A percentile compares a stretch with the other conserved stretches of the same genome.
Evolutionary conservation across 2,888 invertebrate genomes (phyloP).

Genomic region (Eupithecia dodoneata): DNA sequence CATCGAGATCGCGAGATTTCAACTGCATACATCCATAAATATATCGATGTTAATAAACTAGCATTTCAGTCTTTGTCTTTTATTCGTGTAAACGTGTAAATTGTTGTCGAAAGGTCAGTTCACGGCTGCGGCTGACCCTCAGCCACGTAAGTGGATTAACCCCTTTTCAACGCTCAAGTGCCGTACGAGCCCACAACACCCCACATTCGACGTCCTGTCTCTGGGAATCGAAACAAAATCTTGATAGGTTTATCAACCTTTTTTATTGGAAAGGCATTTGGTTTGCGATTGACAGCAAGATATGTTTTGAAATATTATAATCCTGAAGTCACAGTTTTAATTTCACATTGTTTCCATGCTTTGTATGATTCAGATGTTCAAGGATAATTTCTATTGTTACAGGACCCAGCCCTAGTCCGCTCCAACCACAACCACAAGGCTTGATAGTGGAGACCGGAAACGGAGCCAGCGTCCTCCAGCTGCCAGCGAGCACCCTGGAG

Average conservation of each 20-base stretch:
- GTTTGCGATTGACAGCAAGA: constrained; percentile 17
- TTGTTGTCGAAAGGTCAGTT: constrained; percentile 66
- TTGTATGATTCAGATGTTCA: not conserved
- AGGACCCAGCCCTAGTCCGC: constrained; percentile 63
- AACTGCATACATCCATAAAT: constrained; percentile 45
- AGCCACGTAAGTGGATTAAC: constrained; percentile 76
- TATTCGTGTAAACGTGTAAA: constrained; percentile 50
- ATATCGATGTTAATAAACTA: constrained; percentile 41
- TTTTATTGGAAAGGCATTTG: constrained; percentile 19
- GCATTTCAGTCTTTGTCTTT: constrained; percentile 41
- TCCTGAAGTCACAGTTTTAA: not conserved
- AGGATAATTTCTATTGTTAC: constrained; percentile 59
- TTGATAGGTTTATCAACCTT: constrained; percentile 28
- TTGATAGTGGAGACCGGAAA: constrained; percentile 86
- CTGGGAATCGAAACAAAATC: constrained; percentile 25
- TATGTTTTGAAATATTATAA: constrained; percentile 5
- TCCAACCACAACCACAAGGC: constrained; percentile 78
- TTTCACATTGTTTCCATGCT: not conserved
- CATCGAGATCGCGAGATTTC: constrained; percentile 57
- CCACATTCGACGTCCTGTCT: constrained; percentile 50
- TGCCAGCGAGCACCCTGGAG: constrained; percentile 86
- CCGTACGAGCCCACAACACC: constrained; percentile 50
- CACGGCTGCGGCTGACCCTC: constrained; percentile 69
- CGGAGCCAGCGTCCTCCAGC: constrained; percentile 85
- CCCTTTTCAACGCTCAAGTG: constrained; percentile 69